These are phyloP conservation scores for Atethmia centrago DNA, from an alignment of 2,888 invertebrate species.

Conservation along the genomic window DNA sequence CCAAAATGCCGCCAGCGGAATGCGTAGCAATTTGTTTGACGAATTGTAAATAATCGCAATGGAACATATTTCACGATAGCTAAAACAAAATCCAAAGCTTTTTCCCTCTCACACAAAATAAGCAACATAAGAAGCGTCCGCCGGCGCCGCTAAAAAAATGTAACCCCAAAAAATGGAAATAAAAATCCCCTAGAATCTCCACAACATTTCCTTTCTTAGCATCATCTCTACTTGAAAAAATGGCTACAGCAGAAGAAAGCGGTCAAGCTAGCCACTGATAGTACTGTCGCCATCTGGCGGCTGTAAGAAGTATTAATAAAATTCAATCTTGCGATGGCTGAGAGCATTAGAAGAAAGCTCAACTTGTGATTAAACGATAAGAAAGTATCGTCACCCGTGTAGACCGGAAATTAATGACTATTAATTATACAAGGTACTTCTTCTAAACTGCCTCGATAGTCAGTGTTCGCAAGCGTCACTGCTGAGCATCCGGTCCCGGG, in stretches of 20 bases:
- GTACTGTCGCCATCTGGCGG: conserved; percentile 20
- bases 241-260: background rate
- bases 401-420: background rate
- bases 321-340: background rate
- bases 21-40: conserved; percentile 29
- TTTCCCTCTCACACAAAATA: background rate
- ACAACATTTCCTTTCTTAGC: too few species aligned
- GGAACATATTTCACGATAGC: background rate
- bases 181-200: too few species aligned
- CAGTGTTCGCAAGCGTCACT: background rate
- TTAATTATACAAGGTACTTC: background rate
- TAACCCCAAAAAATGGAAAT: too few species aligned
- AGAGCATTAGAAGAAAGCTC: background rate
- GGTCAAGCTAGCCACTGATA: too few species aligned
- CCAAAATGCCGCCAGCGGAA: conserved; percentile 5
- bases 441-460: background rate
- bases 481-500: too few species aligned
- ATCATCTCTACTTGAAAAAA: too few species aligned
- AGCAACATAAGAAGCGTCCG: background rate
- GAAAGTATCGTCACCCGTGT: background rate
- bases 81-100: background rate
- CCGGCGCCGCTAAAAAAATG: too few species aligned
- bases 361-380: background rate
- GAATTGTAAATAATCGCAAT: background rate
- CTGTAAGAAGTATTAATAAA: background rate